Conservation (phyloP, 2,113 vertebrate genomes). For the Petrocephalus zakoni region DNA sequence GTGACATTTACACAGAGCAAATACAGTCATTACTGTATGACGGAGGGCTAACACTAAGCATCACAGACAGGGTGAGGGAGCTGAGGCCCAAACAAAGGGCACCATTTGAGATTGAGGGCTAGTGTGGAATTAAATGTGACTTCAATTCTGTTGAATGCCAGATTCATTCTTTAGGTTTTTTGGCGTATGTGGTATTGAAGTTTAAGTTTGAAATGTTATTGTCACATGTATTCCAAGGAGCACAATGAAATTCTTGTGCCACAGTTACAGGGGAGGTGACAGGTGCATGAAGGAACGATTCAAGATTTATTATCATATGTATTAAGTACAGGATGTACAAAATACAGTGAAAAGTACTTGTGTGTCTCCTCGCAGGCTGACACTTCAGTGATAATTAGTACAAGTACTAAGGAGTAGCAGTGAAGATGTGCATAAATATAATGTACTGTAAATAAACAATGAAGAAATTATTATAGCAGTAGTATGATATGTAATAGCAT, state of each 20-base stretch:
- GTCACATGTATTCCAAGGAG: background rate
- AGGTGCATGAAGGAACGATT: background rate
- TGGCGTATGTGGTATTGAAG: background rate
- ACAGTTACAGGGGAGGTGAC: background rate
- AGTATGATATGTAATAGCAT: background rate
- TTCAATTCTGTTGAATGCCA: background rate
- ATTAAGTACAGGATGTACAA: background rate
- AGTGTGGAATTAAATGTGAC: background rate
- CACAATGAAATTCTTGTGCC: background rate
- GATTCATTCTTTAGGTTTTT: background rate
- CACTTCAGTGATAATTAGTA: background rate
- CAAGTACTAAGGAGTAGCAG: background rate
- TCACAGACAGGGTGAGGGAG: background rate
- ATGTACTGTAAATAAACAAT: background rate
- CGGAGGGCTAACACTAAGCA: background rate
- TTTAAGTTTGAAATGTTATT: background rate
- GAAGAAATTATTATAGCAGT: background rate
- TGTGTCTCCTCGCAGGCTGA: background rate
- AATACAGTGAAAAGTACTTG: background rate
- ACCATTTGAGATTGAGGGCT: background rate
- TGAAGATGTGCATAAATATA: background rate
- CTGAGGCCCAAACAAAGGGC: background rate
- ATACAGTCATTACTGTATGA: background rate
- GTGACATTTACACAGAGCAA: conserved; percentile 3
- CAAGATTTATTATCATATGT: background rate